These are phyloP conservation scores for Phoeniculus purpureus DNA, from an alignment of 2,797 vertebrate genomes.

Conservation along the genomic window DNA sequence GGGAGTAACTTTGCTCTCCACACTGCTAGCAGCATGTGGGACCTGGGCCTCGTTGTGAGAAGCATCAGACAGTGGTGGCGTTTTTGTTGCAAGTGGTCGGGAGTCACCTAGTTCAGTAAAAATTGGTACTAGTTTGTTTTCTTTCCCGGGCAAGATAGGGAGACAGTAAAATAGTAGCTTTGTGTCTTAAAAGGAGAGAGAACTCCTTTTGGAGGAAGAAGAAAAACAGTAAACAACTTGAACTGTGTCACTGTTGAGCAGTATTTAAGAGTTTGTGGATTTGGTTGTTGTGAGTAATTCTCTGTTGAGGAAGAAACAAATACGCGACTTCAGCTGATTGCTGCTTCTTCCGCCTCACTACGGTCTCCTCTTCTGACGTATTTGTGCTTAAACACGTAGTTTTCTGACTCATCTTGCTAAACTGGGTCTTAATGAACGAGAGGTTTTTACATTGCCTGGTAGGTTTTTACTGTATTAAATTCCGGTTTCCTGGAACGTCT, in stretches of 20 bases:
- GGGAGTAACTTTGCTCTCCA: neutral
- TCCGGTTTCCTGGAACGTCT: neutral
- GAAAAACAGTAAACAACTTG: neutral
- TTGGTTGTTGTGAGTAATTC: neutral
- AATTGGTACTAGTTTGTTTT: neutral
- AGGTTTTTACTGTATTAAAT: neutral
- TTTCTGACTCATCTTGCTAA: conserved; percentile 6
- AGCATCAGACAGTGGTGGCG: neutral
- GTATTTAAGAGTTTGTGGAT: neutral
- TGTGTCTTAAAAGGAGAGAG: neutral
- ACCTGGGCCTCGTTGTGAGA: neutral
- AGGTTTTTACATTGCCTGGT: neutral
- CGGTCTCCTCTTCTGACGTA: neutral
- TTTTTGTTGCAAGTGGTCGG: neutral
- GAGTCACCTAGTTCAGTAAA: neutral
- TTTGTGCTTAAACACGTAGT: neutral
- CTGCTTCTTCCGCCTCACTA: neutral
- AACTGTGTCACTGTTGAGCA: neutral
- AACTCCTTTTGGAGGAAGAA: neutral
- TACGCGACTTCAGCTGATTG: neutral
- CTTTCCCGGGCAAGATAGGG: too few species aligned
- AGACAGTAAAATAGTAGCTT: neutral
- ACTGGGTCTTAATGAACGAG: neutral
- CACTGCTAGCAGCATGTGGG: neutral
- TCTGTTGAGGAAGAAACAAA: neutral